These are phyloP conservation scores for Rattus rattus DNA, from an alignment of 2,113 vertebrate species.

Conservation along the genomic window DNA sequence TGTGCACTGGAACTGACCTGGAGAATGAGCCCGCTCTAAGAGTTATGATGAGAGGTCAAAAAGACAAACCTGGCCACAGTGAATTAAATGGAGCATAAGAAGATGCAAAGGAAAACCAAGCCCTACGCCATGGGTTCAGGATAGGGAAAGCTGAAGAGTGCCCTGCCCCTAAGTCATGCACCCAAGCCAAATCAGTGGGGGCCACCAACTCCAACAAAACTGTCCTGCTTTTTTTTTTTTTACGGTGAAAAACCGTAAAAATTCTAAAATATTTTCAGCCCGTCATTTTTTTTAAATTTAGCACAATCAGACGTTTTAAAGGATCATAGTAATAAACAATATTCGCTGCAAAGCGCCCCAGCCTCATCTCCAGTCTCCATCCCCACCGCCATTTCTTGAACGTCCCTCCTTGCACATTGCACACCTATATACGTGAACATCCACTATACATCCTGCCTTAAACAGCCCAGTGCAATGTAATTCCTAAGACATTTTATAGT, in stretches of 20 bases:
- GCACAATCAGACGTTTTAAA: not conserved
- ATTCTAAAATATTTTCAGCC: not conserved
- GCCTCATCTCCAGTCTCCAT: not conserved
- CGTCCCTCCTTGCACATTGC: not conserved
- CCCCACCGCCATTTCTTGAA: not conserved
- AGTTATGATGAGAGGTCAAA: not conserved
- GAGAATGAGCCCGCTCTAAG: not conserved
- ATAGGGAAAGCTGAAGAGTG: not conserved
- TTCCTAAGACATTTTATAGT: not conserved
- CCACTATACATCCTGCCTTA: not conserved
- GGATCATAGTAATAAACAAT: not conserved
- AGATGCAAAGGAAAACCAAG: constrained; percentile 18
- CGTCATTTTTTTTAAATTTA: not conserved
- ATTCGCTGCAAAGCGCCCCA: not conserved
- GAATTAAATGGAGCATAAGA: not conserved
- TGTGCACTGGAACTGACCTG: not conserved
- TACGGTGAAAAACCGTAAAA: not conserved
- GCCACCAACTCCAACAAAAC: not conserved
- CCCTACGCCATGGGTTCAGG: not conserved
- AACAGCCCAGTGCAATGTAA: constrained; percentile 27
- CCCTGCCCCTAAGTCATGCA: not conserved
- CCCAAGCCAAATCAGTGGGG: not conserved
- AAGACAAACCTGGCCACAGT: not conserved
- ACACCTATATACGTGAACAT: not conserved
- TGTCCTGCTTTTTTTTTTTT: not conserved